phyloP scores from a whole-genome alignment of 2,113 vertebrate genomes.

The Petromus typicus region DNA sequence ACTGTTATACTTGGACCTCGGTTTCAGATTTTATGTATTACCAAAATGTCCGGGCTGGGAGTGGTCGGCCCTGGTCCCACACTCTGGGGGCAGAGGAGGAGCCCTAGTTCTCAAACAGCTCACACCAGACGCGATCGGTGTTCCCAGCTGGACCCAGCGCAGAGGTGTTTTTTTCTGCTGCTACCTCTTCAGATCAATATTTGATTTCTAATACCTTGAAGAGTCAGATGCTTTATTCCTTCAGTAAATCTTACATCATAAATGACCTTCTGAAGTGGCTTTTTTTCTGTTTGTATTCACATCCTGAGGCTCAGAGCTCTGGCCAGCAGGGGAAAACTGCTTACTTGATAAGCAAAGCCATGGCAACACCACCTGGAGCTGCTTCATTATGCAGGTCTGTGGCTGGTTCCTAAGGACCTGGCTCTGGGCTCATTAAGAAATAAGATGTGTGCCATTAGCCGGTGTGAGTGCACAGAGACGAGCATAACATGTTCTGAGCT shows the following conservation, averaged over 20 bases:
- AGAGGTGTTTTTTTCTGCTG: not conserved
- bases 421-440: constrained; percentile 70
- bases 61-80: not conserved
- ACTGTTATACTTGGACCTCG: not conserved
- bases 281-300: constrained; percentile 29
- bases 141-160: not conserved
- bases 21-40: not conserved
- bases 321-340: not conserved
- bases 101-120: not conserved
- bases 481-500: constrained; percentile 47
- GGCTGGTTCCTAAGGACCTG: not conserved
- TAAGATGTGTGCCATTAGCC: constrained; percentile 47
- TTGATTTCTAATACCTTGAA: constrained; percentile 13
- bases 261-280: constrained; percentile 51
- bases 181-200: constrained; percentile 30
- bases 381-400: constrained; percentile 67
- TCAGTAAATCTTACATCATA: constrained; percentile 26
- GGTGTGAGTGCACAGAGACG: not conserved
- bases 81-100: not conserved
- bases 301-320: constrained; percentile 19
- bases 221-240: constrained; percentile 42
- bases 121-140: too few species aligned
- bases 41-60: not conserved
- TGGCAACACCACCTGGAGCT: constrained; percentile 38
- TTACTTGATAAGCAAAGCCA: constrained; percentile 55